Conservation (phyloP, 2,797 vertebrate genomes). For the Acomys russatus region DNA sequence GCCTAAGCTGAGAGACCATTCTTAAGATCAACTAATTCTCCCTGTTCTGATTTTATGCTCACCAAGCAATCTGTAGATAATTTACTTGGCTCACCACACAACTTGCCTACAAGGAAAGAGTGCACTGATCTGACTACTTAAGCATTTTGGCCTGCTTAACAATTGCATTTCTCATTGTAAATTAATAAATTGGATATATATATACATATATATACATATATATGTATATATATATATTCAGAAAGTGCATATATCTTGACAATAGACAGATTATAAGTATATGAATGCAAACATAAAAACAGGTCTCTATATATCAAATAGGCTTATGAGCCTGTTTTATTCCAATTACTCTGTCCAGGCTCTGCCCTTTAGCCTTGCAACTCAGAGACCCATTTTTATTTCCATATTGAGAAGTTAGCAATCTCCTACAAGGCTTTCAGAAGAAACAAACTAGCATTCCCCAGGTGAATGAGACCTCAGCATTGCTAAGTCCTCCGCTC, state of each 20-base stretch:
- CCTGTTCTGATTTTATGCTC: constrained; percentile 78
- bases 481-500: constrained; percentile 19
- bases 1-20: constrained; percentile 64
- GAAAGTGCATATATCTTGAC: background rate
- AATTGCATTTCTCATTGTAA: constrained; percentile 68
- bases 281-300: constrained; percentile 50
- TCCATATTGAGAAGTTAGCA: background rate
- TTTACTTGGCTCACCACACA: constrained; percentile 73
- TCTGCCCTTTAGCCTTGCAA: background rate
- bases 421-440: constrained; percentile 38
- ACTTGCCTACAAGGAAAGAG: constrained; percentile 70
- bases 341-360: constrained; percentile 44
- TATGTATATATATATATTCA: background rate
- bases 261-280: constrained; percentile 46
- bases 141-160: constrained; percentile 73
- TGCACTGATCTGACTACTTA: constrained; percentile 71
- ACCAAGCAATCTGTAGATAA: constrained; percentile 78
- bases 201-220: background rate
- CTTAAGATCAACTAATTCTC: constrained; percentile 70
- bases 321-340: constrained; percentile 34
- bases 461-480: background rate
- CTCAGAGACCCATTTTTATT: constrained; percentile 46
- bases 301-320: constrained; percentile 53
- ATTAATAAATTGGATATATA: constrained; percentile 70
- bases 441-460: constrained; percentile 37